These are phyloP conservation scores for Eilema depressum DNA, from an alignment of 2,888 invertebrate species.

Conservation along the genomic window DNA sequence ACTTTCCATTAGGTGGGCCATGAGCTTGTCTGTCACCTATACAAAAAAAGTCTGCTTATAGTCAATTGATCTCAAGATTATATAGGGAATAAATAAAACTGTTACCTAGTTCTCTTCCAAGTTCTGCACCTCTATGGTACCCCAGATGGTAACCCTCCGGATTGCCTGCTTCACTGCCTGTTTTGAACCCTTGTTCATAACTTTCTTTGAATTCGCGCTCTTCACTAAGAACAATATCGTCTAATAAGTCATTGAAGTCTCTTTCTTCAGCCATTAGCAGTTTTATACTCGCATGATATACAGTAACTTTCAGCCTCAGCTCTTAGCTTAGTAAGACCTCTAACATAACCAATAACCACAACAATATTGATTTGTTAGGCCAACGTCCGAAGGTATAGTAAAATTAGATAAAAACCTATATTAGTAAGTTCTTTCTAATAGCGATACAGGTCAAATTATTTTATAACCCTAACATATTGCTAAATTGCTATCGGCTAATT, in stretches of 20 bases:
- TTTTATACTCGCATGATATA: neutral
- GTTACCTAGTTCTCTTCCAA: constrained; percentile 90
- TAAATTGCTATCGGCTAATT: too few species aligned
- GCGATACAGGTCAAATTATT: too few species aligned
- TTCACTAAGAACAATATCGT: constrained; percentile 90
- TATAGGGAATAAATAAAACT: neutral
- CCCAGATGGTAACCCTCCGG: constrained; percentile 91
- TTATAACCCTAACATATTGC: too few species aligned
- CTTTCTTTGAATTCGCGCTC: constrained; percentile 88
- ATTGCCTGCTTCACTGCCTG: constrained; percentile 88
- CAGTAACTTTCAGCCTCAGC: neutral
- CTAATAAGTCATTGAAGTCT: constrained; percentile 92
- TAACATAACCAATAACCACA: neutral
- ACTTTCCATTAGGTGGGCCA: too few species aligned
- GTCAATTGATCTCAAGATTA: neutral
- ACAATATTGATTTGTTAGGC: too few species aligned
- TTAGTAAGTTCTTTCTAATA: too few species aligned
- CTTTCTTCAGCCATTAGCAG: constrained; percentile 78
- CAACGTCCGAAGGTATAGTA: neutral
- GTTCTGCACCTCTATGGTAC: constrained; percentile 91
- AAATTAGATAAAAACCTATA: neutral
- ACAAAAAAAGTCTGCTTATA: neutral
- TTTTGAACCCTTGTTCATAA: constrained; percentile 89
- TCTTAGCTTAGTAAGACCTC: neutral
- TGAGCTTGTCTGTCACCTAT: too few species aligned